A percentile compares a stretch with the other conserved stretches of the same genome.
Evolutionary conservation across 1,140 invertebrate species (phyloP).

Genomic region (Schmidtea mediterranea): DNA sequence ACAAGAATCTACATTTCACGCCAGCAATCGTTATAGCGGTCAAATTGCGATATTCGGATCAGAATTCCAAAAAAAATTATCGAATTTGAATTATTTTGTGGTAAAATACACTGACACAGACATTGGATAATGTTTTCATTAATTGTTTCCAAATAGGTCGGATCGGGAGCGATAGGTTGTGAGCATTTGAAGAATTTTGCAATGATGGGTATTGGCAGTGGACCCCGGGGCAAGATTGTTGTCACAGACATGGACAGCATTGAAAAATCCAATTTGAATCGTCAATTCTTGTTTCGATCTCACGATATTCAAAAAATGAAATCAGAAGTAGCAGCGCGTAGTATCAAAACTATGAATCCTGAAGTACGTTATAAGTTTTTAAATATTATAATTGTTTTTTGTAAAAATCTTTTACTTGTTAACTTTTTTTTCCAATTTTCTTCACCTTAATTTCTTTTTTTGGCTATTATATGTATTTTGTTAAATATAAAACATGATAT

Average conservation of each 20-base stretch:
- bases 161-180: conserved; percentile 91
- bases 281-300: conserved; percentile 85
- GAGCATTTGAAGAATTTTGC: conserved; percentile 94
- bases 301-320: conserved; percentile 78
- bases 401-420: too few species aligned
- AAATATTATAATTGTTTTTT: too few species aligned
- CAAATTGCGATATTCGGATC: conserved; percentile 73
- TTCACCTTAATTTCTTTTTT: too few species aligned
- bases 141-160: conserved; percentile 16
- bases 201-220: conserved; percentile 66
- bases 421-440: too few species aligned
- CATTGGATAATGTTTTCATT: too few species aligned
- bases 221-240: conserved; percentile 34
- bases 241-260: conserved; percentile 98
- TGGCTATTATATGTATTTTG: too few species aligned
- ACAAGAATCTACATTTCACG: conserved; percentile 15
- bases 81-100: conserved; percentile 45
- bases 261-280: conserved; percentile 88
- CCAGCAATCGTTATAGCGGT: conserved; percentile 47
- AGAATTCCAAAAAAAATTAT: conserved; percentile 57
- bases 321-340: conserved; percentile 53
- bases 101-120: conserved; percentile 21
- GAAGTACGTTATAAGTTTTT: conserved; percentile 10
- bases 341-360: conserved; percentile 56
- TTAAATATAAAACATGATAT: too few species aligned